Evolutionary conservation across 2,888 invertebrate genomes (phyloP).

Genomic region (Sinohyriopsis cumingii): DNA sequence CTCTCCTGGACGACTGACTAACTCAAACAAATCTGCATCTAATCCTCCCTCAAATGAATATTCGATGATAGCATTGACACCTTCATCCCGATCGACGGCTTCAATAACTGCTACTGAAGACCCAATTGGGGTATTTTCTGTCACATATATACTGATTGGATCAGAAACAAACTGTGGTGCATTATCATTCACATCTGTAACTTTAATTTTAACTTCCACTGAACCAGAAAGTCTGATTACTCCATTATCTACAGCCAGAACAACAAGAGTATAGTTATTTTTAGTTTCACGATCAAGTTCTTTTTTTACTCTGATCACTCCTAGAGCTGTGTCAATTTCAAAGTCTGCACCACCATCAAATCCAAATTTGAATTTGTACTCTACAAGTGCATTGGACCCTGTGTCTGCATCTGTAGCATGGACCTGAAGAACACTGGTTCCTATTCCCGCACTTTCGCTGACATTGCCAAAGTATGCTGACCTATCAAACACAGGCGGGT

Average conservation of each 20-base stretch:
- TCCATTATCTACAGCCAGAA: slow-evolving; percentile 92
- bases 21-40: slow-evolving; percentile 90
- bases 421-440: slow-evolving; percentile 92
- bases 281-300: slow-evolving; percentile 92
- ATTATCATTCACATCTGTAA: slow-evolving; percentile 97
- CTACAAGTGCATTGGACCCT: slow-evolving; percentile 89
- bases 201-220: slow-evolving; percentile 88
- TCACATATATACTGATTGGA: slow-evolving; percentile 88
- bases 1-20: slow-evolving; percentile 77
- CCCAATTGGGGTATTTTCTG: slow-evolving; percentile 97
- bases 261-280: slow-evolving; percentile 87
- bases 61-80: slow-evolving; percentile 92
- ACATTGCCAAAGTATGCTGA: slow-evolving; percentile 90
- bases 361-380: slow-evolving; percentile 76
- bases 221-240: slow-evolving; percentile 76
- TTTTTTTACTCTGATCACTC: slow-evolving; percentile 91
- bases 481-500: slow-evolving; percentile 88
- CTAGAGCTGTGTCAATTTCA: slow-evolving; percentile 92
- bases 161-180: slow-evolving; percentile 91
- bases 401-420: slow-evolving; percentile 92
- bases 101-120: slow-evolving; percentile 92
- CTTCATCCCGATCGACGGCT: slow-evolving; percentile 94
- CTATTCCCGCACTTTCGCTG: slow-evolving; percentile 92
- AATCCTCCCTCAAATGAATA: slow-evolving; percentile 91
- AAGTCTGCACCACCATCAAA: slow-evolving; percentile 88